phyloP scores from a whole-genome alignment of 2,888 invertebrate species.

The Charanyca ferruginea region DNA sequence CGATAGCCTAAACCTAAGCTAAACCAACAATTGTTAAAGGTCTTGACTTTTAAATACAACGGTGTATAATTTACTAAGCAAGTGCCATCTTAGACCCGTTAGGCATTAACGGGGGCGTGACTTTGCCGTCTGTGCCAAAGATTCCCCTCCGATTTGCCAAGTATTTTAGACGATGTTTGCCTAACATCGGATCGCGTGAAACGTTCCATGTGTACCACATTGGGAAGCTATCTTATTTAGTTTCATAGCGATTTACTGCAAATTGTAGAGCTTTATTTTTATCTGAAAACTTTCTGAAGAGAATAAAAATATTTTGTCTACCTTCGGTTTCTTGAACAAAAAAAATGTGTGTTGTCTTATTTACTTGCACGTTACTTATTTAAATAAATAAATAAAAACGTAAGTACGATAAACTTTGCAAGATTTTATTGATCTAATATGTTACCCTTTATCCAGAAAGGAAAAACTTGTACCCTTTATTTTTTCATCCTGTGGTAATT shows the following conservation, averaged over 20 bases:
- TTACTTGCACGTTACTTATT: too few relatives aligned
- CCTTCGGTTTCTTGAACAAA: too few relatives aligned
- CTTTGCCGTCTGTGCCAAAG: slow-evolving; percentile 77
- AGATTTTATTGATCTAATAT: not conserved
- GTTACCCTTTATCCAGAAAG: not conserved
- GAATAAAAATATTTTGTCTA: too few relatives aligned
- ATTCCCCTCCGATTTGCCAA: slow-evolving; percentile 76
- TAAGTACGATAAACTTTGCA: not conserved
- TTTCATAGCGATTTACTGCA: slow-evolving; percentile 13
- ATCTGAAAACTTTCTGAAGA: too few relatives aligned
- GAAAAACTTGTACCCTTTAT: slow-evolving; percentile 20
- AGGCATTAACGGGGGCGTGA: slow-evolving; percentile 74
- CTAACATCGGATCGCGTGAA: slow-evolving; percentile 61
- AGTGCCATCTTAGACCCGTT: slow-evolving; percentile 70
- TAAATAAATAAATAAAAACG: too few relatives aligned
- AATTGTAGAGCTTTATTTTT: slow-evolving; percentile 10
- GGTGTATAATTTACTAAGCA: slow-evolving; percentile 49
- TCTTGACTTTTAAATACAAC: slow-evolving; percentile 45
- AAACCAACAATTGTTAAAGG: slow-evolving; percentile 33
- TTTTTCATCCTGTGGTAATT: slow-evolving; percentile 24
- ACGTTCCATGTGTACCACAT: slow-evolving; percentile 57
- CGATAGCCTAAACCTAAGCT: not conserved
- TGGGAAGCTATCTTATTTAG: slow-evolving; percentile 34
- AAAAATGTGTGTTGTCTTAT: too few relatives aligned
- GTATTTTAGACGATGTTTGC: slow-evolving; percentile 71